Base-by-base conservation (phyloP, 2,797 vertebrate species). In the Leptoclinus maculatus region DNA sequence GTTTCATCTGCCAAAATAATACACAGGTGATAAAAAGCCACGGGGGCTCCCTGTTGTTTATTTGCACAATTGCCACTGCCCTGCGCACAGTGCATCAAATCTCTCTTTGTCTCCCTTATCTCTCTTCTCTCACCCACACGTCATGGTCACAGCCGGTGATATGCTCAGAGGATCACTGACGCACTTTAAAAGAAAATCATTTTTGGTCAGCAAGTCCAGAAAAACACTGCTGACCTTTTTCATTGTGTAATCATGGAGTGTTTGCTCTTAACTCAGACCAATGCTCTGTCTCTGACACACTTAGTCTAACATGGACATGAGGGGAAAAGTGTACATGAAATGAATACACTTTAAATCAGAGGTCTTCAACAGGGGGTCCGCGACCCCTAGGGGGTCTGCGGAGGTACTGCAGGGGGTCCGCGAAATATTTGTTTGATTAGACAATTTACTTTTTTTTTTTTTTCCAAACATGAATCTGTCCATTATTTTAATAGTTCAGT, bases 201-300 rank as follows among this genome's bases (percentile, higher is more conserved):
- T 78, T 81, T 67, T 67, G 9, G 67, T 63, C 25, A 38, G 21
- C 32, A 53, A 8, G 34, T 73, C 41, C 56, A 71, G 65, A 70
- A 66, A 78, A 87, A 90, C 75, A 72, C 39, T 23, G 19, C 10
- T 77, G 84, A 80, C 79, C 74, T 78, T 78, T 23, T 71, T 34
- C 1, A 19, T 77, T 79, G 81, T 80, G 68, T 86, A 41, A 74
- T 47, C 1, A 63, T 34, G 17, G n/a, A 32, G 23, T 87, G 68
- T 86, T 92, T 87, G 49, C 76, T 71, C 21, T 84, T 29, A 63
- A 79, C 76, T 76, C 49, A 7, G 43, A 82, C 77, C 66, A 76
- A 51, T 78, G 13, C 4, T 53, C 3, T 41, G 16, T 45, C 16
- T 43, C 32, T 78, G 21, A 75, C 51, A 51, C 25, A 34, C 57